Base-by-base conservation (phyloP, 1,140 invertebrate genomes). In the Heliothis virescens region DNA sequence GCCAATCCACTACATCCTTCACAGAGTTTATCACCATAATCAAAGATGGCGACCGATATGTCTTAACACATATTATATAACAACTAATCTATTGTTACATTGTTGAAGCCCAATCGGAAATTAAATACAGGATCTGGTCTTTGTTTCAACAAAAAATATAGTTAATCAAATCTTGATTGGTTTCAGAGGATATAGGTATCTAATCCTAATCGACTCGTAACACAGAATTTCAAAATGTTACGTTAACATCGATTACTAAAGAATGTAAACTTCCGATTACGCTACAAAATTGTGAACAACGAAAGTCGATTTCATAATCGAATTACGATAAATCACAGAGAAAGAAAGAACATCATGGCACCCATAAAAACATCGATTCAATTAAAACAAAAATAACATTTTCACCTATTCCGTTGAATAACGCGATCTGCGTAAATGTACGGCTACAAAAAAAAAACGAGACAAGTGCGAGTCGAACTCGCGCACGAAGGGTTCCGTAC, bases 251-350 rank as follows among this genome's bases (percentile, higher is more conserved):
- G 63, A 75, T 75, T 75, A 75, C 18, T n/a, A 15, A 16, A 60
- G 74, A 55, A 76, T 63, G 60, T 4, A 75, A 59, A 63, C 73
- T 63, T 63, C 59, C 73, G 73, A 75, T 75, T 75, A 59, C 21
- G 34, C 52, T 75, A 52, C 15, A 15, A 47, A 29, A 50, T 29
- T 48, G 47, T 52, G 52, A 29, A 26, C 48, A 26, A 71, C 48
- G 67, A 71, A 71, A 71, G 67, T 71, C 16, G 13, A 18, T 75
- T 75, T 62, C 41, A 75, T 75, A 59, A 75, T 57, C 71, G 29
- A 75, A 75, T 34, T 41, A 62, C 55, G n/a, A 50, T 52, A 69
- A 48, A 50, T 69, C 62, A 65, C 62, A 16, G n/a, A 10, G 21
- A 12, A 62, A 62, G 26, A 50, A 63, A 34, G 9, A 63, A 50